phyloP scores from a whole-genome alignment of 2,797 vertebrate genomes.

The Rhynchonycteris naso region DNA sequence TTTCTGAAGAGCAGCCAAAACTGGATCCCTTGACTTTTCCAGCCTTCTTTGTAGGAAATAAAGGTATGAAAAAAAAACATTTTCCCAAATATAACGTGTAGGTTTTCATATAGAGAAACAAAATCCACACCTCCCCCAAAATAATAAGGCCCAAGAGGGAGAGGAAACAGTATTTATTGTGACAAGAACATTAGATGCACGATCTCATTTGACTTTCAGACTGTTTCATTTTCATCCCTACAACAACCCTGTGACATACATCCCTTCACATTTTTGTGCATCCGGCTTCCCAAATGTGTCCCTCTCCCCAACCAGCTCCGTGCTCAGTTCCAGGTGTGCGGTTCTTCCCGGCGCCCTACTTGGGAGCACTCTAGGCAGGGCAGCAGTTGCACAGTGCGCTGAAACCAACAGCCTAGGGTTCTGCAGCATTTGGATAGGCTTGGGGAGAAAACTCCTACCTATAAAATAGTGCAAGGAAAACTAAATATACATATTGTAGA shows the following conservation, averaged over 20 bases:
- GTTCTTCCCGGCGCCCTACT: not conserved
- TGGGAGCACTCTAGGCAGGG: fast-evolving
- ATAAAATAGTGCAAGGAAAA: slow-evolving; percentile 19
- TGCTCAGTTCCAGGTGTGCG: not conserved
- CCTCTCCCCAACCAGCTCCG: not conserved
- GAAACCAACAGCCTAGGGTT: not conserved
- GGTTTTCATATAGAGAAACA: not conserved
- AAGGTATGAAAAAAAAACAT: slow-evolving; percentile 25
- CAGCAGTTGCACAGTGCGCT: not conserved
- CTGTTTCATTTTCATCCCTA: not conserved
- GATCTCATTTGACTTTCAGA: not conserved
- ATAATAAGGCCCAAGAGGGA: not conserved
- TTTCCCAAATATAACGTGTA: not conserved
- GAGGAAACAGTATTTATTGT: not conserved
- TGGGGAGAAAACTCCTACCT: not conserved
- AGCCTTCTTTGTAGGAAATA: slow-evolving; percentile 9
- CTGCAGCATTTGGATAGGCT: not conserved
- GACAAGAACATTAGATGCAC: not conserved
- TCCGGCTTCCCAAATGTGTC: not conserved
- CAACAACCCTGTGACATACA: not conserved
- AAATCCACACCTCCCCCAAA: not conserved
- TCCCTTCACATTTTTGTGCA: not conserved
- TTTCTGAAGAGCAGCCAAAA: slow-evolving; percentile 19
- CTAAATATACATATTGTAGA: not conserved
- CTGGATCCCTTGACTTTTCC: not conserved